Evolutionary conservation across 1,140 invertebrate species (phyloP), one percentile per base, ranked within the genome.

Genomic region (Lasaia peninsularis): DNA sequence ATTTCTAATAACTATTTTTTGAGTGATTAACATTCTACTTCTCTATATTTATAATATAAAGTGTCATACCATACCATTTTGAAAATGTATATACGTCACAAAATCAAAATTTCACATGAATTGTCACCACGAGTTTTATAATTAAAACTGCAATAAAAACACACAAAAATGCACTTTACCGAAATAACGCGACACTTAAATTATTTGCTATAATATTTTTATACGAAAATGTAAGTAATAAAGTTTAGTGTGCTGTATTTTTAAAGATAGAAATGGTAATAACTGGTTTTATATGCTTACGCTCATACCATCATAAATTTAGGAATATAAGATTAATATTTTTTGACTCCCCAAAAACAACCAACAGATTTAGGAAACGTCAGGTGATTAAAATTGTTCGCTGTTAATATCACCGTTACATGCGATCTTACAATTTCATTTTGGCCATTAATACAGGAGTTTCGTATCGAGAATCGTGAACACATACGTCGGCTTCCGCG

Each of bases 401-500:
- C 75, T 73, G 78, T 73, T 84, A 86, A 86, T 86, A 80, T 76
- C 80, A 77, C 73, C 71, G 65, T 84, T 82, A 80, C 80, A 86
- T 86, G 78, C 79, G 71, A 84, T 88, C 78, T 73, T 77, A 84
- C 78, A 83, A 88, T 84, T 88, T 86, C 78, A 86, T 88, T 88
- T 78, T 69, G 74, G 69, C 73, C 84, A 82, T 79, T 80, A 84
- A 69, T 73, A 71, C 74, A 69, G 67, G 69, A 71, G 63, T 75
- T 63, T 83, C 78, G 80, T 83, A 84, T 82, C 76, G 78, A 67
- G 70, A 77, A 78, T 76, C 80, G 79, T 68, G 67, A 74, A 74
- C 67, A 75, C 76, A 78, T 78, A 74, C 75, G 81, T 69, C 80
- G 82, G 81, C 84, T 67, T 73, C 75, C 71, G 69, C 66, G 65